Conservation (phyloP, 2,113 vertebrate species). For the Sylvilagus bachmani region DNA sequence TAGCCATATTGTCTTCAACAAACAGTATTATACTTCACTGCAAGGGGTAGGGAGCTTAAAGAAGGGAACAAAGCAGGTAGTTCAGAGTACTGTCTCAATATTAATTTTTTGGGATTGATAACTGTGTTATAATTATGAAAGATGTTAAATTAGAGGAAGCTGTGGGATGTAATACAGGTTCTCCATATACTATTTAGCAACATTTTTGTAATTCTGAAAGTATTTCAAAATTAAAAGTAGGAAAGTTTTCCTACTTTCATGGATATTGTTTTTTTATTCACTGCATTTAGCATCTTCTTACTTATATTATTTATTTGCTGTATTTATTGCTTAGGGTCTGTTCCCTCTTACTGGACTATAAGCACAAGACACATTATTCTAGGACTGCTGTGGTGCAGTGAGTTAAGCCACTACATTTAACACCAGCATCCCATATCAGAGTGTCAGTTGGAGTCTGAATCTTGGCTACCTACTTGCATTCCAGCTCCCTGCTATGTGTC, state of each 20-base stretch:
- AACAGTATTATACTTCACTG: constrained; percentile 1
- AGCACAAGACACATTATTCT: not conserved
- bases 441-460: too few species aligned
- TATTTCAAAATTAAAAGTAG: constrained; percentile 58
- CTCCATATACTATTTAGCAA: not conserved
- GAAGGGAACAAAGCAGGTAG: not conserved
- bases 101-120: constrained; percentile 6
- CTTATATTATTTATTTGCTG: constrained; percentile 34
- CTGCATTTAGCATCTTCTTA: constrained; percentile 34
- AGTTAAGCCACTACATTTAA: too few species aligned
- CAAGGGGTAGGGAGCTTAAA: not conserved
- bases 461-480: too few species aligned
- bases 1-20: constrained; percentile 26
- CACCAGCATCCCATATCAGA: too few species aligned
- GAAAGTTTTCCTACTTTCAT: not conserved
- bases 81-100: not conserved
- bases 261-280: not conserved
- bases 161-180: not conserved
- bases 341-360: not conserved
- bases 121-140: constrained; percentile 25
- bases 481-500: too few species aligned
- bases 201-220: not conserved
- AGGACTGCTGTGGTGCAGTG: too few species aligned
- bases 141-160: constrained; percentile 7
- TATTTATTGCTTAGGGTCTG: constrained; percentile 33